Percentiles rank a stretch among this genome's conserved stretches.
phyloP scores from a whole-genome alignment of 1,140 invertebrate genomes.

The Sesamia nonagrioides region DNA sequence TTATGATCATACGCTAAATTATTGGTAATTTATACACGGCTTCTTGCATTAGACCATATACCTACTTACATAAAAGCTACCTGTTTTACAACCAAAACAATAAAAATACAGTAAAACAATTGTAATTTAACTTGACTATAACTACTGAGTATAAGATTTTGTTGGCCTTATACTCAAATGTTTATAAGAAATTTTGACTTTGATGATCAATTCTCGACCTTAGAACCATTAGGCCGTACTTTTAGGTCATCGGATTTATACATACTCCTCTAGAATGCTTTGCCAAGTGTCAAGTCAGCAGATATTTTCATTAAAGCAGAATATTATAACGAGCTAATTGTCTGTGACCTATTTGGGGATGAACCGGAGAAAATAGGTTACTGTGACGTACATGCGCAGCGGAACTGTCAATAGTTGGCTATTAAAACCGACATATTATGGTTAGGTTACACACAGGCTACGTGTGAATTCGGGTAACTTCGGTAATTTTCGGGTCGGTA shows the following conservation, averaged over 20 bases:
- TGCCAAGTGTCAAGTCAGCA: background rate
- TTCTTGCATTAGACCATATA: background rate
- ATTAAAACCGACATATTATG: background rate
- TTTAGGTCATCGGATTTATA: no score
- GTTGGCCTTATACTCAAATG: background rate
- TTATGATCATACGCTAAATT: slow-evolving; percentile 11
- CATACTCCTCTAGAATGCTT: background rate
- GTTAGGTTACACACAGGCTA: background rate
- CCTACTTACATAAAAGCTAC: slow-evolving; percentile 7
- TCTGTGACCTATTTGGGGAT: background rate
- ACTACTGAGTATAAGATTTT: background rate
- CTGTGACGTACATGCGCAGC: slow-evolving; percentile 3
- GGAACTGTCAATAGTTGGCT: background rate
- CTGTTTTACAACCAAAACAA: slow-evolving; percentile 9
- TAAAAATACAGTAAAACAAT: slow-evolving; percentile 16
- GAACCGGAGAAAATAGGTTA: background rate
- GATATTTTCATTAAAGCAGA: background rate
- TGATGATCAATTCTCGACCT: background rate
- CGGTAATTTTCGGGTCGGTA: slow-evolving; percentile 17
- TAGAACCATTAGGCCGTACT: no score
- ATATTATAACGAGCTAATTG: background rate
- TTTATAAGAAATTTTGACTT: no score
- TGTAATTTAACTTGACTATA: background rate
- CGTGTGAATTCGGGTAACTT: background rate
- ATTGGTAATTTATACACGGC: background rate